Percentiles rank a stretch among this genome's conserved stretches.
phyloP scores from a whole-genome alignment of 2,113 vertebrate genomes.

The Chamaetylas fuelleborni region DNA sequence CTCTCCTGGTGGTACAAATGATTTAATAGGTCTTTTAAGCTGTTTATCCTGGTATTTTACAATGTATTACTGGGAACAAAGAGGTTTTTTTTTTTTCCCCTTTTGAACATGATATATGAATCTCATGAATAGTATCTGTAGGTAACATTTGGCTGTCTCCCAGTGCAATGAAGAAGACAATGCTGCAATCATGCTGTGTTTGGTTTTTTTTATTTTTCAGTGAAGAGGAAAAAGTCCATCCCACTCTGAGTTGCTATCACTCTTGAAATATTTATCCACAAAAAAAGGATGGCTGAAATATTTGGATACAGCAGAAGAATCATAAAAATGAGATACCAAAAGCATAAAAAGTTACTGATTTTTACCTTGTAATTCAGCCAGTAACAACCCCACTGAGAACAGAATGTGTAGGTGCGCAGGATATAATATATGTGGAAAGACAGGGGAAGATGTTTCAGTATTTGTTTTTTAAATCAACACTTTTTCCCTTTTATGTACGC shows the following conservation, averaged over 20 bases:
- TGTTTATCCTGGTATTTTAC: constrained; percentile 5
- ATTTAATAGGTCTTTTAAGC: constrained; percentile 19
- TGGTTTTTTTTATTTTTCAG: background rate
- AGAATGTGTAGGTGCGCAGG: background rate
- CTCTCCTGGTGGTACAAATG: constrained; percentile 9
- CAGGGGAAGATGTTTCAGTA: background rate
- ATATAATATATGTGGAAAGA: background rate
- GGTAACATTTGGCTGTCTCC: background rate
- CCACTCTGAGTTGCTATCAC: background rate
- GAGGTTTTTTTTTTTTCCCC: background rate
- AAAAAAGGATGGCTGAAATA: background rate
- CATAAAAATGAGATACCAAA: background rate
- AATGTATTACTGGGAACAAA: background rate
- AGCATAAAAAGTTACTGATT: background rate
- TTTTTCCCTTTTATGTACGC: background rate
- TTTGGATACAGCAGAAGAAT: background rate
- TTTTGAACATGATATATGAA: constrained; percentile 33
- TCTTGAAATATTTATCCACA: background rate
- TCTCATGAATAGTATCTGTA: background rate
- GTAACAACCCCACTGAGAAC: background rate
- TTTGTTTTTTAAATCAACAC: background rate
- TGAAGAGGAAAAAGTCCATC: background rate
- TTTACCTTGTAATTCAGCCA: background rate
- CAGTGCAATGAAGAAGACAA: background rate
- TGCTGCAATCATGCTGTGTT: background rate